Evolutionary conservation across 1,140 invertebrate species (phyloP), one percentile per base, ranked within the genome.

Genomic region (Bombus ignitus): DNA sequence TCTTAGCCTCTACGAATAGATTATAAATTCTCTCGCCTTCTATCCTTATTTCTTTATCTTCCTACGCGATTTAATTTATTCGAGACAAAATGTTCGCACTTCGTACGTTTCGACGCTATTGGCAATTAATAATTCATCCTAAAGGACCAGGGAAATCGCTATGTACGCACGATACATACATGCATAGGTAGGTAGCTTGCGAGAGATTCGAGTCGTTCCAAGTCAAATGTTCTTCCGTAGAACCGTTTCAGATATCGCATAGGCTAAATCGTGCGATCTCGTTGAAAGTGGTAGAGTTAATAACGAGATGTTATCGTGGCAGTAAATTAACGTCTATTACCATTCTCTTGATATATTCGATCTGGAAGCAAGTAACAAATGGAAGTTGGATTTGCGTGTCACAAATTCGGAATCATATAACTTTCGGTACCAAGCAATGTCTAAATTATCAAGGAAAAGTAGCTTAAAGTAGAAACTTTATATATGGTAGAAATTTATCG

Each of bases 381-480:
- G 65, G 37, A 62, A 81, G 44, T 73, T 73, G 32, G 44, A 80
- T 62, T 84, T 25, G 76, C 66, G 53, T 85, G 83, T 35, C 39
- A 65, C 77, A 62, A 35, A 53, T 72, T 81, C 62, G 32, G 59
- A 81, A 65, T 72, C 53, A 59, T 42, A 35, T 5, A 70, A 37
- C 65, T 80, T 71, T 66, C 72, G 28, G 72, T 78, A 53, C 75
- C 59, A 53, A 76, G 59, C 71, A 80, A 78, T 76, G 81, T 86
- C 87, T 76, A 72, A 76, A 86, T 88, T 86, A 83, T 80, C 78
- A 66, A 66, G 32, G 66, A 79, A 86, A 89, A 89, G 66, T 87
- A 65, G 86, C 78, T 77, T 81, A 44, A 79, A 66, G 62, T 35
- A 53, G 62, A n/a, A 32, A 83, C 47, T 68, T 53, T 68, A 68